Evolutionary conservation across 2,113 vertebrate species (phyloP).

Genomic region (Anseranas semipalmata): DNA sequence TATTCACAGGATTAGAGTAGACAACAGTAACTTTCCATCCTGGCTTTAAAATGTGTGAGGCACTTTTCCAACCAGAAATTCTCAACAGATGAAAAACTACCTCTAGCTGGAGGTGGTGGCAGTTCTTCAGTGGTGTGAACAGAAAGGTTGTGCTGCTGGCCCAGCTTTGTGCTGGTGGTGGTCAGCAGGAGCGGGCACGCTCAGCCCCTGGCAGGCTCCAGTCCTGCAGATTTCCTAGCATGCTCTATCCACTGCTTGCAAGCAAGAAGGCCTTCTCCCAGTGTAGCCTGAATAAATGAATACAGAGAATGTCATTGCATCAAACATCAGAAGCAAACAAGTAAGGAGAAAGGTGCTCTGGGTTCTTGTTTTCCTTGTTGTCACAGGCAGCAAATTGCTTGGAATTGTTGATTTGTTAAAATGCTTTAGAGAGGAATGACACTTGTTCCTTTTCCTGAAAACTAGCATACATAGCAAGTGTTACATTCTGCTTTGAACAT

Average conservation of each 20-base stretch:
- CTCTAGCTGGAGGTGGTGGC: background rate
- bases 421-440: background rate
- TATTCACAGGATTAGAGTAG: background rate
- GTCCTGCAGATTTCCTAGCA: accelerated
- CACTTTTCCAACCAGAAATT: background rate
- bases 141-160: background rate
- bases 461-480: background rate
- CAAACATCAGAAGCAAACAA: background rate
- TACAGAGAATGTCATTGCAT: background rate
- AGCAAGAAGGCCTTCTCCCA: background rate
- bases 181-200: background rate
- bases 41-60: background rate
- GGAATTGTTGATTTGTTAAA: background rate
- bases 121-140: background rate
- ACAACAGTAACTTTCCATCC: background rate
- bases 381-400: background rate
- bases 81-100: background rate
- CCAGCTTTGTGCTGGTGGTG: accelerated
- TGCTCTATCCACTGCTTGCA: background rate
- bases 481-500: background rate
- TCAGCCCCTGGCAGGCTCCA: background rate
- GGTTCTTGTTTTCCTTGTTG: background rate
- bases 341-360: background rate
- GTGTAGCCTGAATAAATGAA: background rate
- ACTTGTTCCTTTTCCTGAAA: background rate